Percentiles rank a stretch among this genome's conserved stretches.
Conservation (phyloP, 1,140 invertebrate genomes). For the Procambarus virginalis region DNA sequence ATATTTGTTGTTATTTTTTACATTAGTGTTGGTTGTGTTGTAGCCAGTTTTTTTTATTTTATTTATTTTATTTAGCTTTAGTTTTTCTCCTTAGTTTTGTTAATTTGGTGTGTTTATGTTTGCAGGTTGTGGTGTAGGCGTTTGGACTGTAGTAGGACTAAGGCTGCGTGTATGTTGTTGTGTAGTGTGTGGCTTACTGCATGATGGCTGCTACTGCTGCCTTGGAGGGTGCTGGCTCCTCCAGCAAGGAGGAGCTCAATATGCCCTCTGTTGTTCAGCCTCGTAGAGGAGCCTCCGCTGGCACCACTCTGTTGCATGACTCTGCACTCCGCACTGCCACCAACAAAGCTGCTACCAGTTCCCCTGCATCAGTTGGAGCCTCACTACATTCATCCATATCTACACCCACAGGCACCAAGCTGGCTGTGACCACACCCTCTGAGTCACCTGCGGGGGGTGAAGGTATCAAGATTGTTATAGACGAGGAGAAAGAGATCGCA, state of each 20-base stretch:
- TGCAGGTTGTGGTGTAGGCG: constrained; percentile 67
- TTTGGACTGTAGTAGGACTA: constrained; percentile 65
- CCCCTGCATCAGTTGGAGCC: constrained; percentile 29
- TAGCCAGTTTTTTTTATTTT: constrained; percentile 33
- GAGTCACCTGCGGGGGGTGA: constrained; percentile 63
- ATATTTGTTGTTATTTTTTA: constrained; percentile 15
- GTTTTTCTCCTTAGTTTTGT: constrained; percentile 49
- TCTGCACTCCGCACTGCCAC: constrained; percentile 53
- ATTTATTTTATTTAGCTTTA: constrained; percentile 25
- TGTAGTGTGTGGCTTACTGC: constrained; percentile 68
- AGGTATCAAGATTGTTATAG: constrained; percentile 48
- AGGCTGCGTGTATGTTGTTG: constrained; percentile 65
- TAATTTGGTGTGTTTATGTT: constrained; percentile 68
- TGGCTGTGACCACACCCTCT: constrained; percentile 65
- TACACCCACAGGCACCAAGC: constrained; percentile 68
- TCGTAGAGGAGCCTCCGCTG: constrained; percentile 57
- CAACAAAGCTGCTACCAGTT: constrained; percentile 39
- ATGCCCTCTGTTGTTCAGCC: constrained; percentile 42
- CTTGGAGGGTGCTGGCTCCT: constrained; percentile 33
- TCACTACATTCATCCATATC: constrained; percentile 53
- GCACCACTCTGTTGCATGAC: constrained; percentile 62
- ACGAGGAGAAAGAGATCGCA: constrained; percentile 60
- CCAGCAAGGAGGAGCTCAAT: constrained; percentile 57
- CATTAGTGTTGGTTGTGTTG: constrained; percentile 29
- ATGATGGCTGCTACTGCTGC: constrained; percentile 68